Evolutionary conservation across 2,888 invertebrate species (phyloP).

Genomic region (Watsonalla binaria): DNA sequence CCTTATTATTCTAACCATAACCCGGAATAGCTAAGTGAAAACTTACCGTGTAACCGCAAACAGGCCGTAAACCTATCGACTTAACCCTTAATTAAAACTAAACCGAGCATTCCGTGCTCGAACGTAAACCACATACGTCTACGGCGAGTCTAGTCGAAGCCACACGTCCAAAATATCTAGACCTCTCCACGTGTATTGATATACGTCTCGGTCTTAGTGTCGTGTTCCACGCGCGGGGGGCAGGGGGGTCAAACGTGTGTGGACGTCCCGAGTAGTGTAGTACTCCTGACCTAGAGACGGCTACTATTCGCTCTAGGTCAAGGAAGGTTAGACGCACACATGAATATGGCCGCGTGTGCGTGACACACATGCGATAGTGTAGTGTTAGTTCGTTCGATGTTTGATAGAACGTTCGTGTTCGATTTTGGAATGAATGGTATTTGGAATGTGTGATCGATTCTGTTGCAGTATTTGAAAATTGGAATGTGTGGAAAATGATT

Average conservation of each 20-base stretch:
- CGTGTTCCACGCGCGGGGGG: constrained; percentile 15
- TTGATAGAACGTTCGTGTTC: background rate
- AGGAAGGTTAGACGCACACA: constrained; percentile 76
- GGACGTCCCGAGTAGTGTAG: constrained; percentile 60
- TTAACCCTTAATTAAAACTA: constrained; percentile 37
- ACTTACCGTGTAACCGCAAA: constrained; percentile 1
- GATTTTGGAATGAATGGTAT: background rate
- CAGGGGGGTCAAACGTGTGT: constrained; percentile 30
- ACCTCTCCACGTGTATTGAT: constrained; percentile 38
- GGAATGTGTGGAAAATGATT: background rate
- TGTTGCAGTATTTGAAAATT: background rate
- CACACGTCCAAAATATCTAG: constrained; percentile 42
- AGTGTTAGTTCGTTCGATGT: background rate
- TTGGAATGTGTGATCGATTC: background rate
- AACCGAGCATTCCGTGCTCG: constrained; percentile 27
- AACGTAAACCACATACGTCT: constrained; percentile 51
- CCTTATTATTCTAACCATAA: constrained; percentile 8
- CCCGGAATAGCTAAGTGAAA: background rate
- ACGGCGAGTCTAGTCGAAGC: constrained; percentile 63
- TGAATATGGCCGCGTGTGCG: constrained; percentile 19
- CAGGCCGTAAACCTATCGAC: constrained; percentile 5
- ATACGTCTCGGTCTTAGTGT: constrained; percentile 24
- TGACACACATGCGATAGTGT: constrained; percentile 4
- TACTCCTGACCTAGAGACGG: constrained; percentile 74
- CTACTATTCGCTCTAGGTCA: constrained; percentile 73